Evolutionary conservation across 2,113 vertebrate genomes (phyloP).

Genomic region (Gadus chalcogrammus): DNA sequence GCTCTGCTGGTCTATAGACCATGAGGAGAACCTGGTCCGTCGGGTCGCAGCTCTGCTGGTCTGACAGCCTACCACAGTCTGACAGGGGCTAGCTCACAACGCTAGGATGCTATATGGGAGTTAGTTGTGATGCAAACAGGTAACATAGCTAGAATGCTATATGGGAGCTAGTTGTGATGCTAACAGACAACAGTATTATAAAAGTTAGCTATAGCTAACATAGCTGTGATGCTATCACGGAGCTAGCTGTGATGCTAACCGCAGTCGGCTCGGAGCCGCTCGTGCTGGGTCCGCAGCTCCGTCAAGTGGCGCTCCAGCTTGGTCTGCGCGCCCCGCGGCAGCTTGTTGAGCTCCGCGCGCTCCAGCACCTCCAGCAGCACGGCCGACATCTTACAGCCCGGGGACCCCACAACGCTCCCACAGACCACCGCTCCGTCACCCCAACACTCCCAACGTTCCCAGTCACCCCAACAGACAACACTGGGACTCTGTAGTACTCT

Average conservation of each 20-base stretch:
- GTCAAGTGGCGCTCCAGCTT: conserved; percentile 88
- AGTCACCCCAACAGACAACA: background rate
- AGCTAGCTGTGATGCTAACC: conserved; percentile 68
- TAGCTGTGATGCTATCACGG: background rate
- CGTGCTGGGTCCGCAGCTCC: conserved; percentile 85
- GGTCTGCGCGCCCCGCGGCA: conserved; percentile 83
- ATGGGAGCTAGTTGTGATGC: too few relatives aligned
- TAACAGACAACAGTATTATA: too few relatives aligned
- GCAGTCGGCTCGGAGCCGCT: conserved; percentile 87
- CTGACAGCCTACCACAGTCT: too few relatives aligned
- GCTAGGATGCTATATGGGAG: too few relatives aligned
- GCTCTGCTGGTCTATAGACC: too few relatives aligned
- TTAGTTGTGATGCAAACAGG: too few relatives aligned
- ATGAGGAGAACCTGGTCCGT: too few relatives aligned
- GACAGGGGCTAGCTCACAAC: too few relatives aligned
- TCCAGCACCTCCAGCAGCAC: conserved; percentile 87
- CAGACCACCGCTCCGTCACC: background rate
- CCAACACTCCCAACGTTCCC: background rate
- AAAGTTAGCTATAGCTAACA: too few relatives aligned
- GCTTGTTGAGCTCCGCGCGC: conserved; percentile 83
- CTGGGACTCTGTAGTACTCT: background rate
- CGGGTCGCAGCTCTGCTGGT: too few relatives aligned
- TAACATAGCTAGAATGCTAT: too few relatives aligned
- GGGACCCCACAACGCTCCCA: background rate
- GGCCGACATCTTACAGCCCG: conserved; percentile 77